Evolutionary conservation across 2,113 vertebrate species (phyloP).

Genomic region (Larimichthys crocea): DNA sequence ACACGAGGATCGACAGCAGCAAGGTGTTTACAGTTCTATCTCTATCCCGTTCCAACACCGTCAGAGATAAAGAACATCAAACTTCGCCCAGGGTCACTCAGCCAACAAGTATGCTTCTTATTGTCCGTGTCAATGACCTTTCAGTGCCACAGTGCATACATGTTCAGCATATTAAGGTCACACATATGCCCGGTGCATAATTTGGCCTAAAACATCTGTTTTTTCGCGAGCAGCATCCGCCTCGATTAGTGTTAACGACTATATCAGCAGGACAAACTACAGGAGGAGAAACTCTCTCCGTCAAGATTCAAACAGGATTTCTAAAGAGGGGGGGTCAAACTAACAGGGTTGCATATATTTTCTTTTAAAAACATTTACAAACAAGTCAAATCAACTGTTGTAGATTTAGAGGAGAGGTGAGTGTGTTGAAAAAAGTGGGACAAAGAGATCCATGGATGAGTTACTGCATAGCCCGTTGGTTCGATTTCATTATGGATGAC

Average conservation of each 20-base stretch:
- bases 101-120: conserved; percentile 1
- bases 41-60: not conserved
- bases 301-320: conserved; percentile 64
- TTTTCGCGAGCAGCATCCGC: conserved; percentile 29
- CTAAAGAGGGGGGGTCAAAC: not conserved
- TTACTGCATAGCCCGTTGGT: conserved; percentile 71
- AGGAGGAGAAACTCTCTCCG: conserved; percentile 43
- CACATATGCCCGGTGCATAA: not conserved
- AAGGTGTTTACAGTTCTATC: not conserved
- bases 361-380: conserved; percentile 38
- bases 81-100: not conserved
- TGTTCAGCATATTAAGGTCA: not conserved
- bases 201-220: conserved; percentile 37
- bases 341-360: conserved; percentile 55
- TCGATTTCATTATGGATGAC: conserved; percentile 20
- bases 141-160: not conserved
- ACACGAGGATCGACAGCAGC: conserved; percentile 8
- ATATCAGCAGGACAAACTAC: conserved; percentile 66
- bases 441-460: conserved; percentile 17
- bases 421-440: conserved; percentile 7
- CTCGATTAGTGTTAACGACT: conserved; percentile 36
- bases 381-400: conserved; percentile 36
- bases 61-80: not conserved
- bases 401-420: conserved; percentile 27
- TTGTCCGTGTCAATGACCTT: not conserved